phyloP scores from a whole-genome alignment of 2,113 vertebrate genomes.

The Saimiri boliviensis region DNA sequence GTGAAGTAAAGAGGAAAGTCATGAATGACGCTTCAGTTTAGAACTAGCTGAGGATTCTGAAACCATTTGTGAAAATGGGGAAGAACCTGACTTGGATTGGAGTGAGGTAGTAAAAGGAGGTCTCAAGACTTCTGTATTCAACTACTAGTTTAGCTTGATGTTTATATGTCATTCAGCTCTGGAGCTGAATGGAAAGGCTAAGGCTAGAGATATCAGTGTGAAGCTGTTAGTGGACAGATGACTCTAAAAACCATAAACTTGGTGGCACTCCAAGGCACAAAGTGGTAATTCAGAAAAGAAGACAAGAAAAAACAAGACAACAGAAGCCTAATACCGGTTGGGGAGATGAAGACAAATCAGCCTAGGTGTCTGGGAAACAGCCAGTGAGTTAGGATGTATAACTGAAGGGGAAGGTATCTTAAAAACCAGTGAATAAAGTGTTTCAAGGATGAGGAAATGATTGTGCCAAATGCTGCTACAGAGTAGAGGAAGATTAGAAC shows the following conservation, averaged over 20 bases:
- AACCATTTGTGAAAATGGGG: background rate
- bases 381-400: background rate
- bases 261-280: background rate
- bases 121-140: background rate
- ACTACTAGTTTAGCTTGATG: background rate
- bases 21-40: background rate
- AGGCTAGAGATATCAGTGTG: background rate
- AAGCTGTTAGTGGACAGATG: background rate
- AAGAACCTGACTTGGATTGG: background rate
- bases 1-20: background rate
- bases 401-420: background rate
- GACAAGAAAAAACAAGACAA: background rate
- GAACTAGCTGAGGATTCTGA: background rate
- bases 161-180: background rate
- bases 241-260: background rate
- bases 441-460: background rate
- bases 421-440: background rate
- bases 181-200: background rate
- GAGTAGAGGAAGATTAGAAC: background rate
- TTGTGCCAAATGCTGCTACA: background rate
- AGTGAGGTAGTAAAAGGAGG: background rate
- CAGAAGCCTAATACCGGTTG: background rate
- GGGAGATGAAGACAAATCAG: background rate
- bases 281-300: background rate
- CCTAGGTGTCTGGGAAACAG: background rate